Evolutionary conservation across 2,888 invertebrate genomes (phyloP).

Genomic region (Carterocephalus palaemon): DNA sequence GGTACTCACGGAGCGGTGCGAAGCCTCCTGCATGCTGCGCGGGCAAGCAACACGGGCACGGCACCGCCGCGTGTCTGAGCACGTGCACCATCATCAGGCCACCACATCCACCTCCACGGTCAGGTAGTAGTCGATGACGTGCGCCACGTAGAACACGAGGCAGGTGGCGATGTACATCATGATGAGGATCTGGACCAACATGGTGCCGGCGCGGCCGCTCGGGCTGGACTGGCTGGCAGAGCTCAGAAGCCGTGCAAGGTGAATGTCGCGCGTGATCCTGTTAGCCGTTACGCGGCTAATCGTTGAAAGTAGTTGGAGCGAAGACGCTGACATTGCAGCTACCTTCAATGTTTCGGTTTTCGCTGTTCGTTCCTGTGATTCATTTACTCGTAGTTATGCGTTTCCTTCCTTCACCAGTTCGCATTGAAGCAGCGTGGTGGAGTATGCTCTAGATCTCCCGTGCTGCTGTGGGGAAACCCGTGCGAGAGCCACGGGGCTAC

Average conservation of each 20-base stretch:
- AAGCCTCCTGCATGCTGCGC: slow-evolving; percentile 32
- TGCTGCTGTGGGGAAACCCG: too few species aligned
- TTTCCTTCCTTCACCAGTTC: too few species aligned
- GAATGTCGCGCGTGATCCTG: slow-evolving; percentile 37
- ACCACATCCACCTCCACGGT: slow-evolving; percentile 38
- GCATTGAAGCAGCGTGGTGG: too few species aligned
- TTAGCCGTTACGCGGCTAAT: slow-evolving; percentile 34
- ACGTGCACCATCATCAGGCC: slow-evolving; percentile 14
- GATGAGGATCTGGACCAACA: slow-evolving; percentile 74
- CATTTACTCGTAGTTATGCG: background rate
- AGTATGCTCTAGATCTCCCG: too few species aligned
- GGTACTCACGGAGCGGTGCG: slow-evolving; percentile 53
- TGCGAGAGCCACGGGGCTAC: too few species aligned
- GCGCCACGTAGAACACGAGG: slow-evolving; percentile 69
- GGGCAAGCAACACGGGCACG: slow-evolving; percentile 30
- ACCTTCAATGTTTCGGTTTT: background rate
- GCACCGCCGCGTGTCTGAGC: slow-evolving; percentile 30
- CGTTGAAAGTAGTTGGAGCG: too few species aligned
- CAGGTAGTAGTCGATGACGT: slow-evolving; percentile 71
- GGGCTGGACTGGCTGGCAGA: slow-evolving; percentile 32
- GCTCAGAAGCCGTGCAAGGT: slow-evolving; percentile 38
- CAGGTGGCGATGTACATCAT: slow-evolving; percentile 75
- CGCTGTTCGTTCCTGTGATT: background rate
- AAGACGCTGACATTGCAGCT: too few species aligned
- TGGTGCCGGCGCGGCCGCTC: slow-evolving; percentile 37